Percentiles rank a stretch among this genome's conserved stretches.
Conservation (phyloP, 1,140 invertebrate genomes). For the Agrypnia vestita region DNA sequence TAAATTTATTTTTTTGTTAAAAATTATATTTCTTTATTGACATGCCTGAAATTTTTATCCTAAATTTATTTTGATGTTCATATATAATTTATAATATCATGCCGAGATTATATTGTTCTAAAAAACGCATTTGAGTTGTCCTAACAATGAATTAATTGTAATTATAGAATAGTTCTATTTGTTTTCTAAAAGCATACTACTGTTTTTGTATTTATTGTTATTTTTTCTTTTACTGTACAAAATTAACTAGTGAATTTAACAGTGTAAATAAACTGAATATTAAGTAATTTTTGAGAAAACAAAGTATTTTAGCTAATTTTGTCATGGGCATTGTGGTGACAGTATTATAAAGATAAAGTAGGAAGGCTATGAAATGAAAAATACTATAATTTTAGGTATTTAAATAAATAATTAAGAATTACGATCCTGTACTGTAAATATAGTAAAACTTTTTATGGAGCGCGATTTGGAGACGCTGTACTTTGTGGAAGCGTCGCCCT, state of each 20-base stretch:
- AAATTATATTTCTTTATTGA: not conserved
- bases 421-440: conserved; percentile 34
- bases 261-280: conserved; percentile 12
- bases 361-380: not conserved
- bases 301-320: conserved; percentile 45
- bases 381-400: conserved; percentile 32
- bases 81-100: too few relatives aligned
- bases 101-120: too few relatives aligned
- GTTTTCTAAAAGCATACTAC: not conserved
- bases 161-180: too few relatives aligned
- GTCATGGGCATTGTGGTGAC: conserved; percentile 59
- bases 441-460: not conserved
- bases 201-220: conserved; percentile 7
- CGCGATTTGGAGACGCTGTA: not conserved
- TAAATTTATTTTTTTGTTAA: conserved; percentile 15
- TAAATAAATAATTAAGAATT: conserved; percentile 27
- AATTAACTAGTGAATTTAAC: not conserved
- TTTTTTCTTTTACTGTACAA: conserved; percentile 1
- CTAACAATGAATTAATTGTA: too few relatives aligned
- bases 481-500: not conserved
- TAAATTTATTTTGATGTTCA: too few relatives aligned
- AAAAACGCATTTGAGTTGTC: too few relatives aligned
- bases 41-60: not conserved
- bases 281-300: not conserved
- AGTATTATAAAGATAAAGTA: conserved; percentile 49